These are phyloP conservation scores for Chunga burmeisteri DNA, from an alignment of 2,113 vertebrate genomes.

Conservation along the genomic window DNA sequence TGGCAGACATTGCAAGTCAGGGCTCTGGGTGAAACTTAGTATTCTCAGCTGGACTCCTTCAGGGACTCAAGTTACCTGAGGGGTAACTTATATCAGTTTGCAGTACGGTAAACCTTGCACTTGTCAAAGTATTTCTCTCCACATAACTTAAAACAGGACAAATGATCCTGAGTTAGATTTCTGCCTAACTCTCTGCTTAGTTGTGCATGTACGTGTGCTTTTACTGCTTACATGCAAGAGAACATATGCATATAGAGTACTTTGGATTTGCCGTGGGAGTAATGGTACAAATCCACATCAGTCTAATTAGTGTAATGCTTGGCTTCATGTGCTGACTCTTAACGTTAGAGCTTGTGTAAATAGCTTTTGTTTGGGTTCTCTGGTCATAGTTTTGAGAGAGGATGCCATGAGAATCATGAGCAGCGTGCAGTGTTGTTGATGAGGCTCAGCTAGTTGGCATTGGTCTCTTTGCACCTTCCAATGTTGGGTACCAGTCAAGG, in stretches of 20 bases:
- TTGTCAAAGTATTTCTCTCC: neutral
- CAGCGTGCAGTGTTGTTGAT: neutral
- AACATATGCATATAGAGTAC: neutral
- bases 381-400: neutral
- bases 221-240: neutral
- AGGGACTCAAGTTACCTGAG: neutral
- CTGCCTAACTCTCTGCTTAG: neutral
- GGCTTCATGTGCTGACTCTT: neutral
- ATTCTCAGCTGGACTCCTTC: neutral
- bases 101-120: neutral
- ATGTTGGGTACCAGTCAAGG: neutral
- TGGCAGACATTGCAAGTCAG: neutral
- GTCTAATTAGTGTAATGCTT: neutral
- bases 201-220: accelerated
- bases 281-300: neutral
- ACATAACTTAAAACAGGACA: neutral
- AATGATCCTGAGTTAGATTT: neutral
- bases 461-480: neutral
- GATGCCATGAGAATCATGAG: neutral
- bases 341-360: neutral
- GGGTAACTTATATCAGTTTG: neutral
- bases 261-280: neutral
- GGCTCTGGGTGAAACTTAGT: neutral
- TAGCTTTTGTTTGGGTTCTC: neutral
- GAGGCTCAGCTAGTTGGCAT: neutral